Percentiles rank a stretch among this genome's conserved stretches.
phyloP scores from a whole-genome alignment of 2,113 vertebrate genomes.

The Argyrosomus japonicus region DNA sequence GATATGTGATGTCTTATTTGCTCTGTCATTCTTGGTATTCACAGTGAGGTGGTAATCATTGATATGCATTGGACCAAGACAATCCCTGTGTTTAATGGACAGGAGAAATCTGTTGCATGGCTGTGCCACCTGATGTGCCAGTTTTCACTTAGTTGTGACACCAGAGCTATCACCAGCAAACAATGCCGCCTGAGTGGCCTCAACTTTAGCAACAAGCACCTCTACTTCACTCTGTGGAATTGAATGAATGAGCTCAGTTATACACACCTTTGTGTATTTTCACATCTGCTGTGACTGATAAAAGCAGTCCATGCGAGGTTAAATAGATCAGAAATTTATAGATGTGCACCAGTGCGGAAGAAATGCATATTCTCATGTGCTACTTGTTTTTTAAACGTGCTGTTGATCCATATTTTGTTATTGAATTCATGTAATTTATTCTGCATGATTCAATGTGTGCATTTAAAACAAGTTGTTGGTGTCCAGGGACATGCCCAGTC shows the following conservation, averaged over 20 bases:
- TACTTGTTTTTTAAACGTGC: neutral
- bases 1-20: neutral
- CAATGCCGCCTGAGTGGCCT: neutral
- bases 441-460: neutral
- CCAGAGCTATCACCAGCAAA: neutral
- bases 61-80: neutral
- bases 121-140: neutral
- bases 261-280: neutral
- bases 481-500: neutral
- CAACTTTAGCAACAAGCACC: neutral
- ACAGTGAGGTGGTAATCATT: neutral
- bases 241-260: neutral
- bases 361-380: neutral
- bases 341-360: no score
- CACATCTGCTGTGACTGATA: neutral
- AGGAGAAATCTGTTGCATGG: neutral
- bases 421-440: neutral
- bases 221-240: neutral
- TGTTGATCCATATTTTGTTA: neutral
- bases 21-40: neutral
- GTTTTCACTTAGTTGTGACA: neutral
- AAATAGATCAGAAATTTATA: neutral
- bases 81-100: neutral
- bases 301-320: neutral
- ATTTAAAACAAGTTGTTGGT: neutral